Evolutionary conservation across 1,140 invertebrate species (phyloP).

Genomic region (Lerema accius): DNA sequence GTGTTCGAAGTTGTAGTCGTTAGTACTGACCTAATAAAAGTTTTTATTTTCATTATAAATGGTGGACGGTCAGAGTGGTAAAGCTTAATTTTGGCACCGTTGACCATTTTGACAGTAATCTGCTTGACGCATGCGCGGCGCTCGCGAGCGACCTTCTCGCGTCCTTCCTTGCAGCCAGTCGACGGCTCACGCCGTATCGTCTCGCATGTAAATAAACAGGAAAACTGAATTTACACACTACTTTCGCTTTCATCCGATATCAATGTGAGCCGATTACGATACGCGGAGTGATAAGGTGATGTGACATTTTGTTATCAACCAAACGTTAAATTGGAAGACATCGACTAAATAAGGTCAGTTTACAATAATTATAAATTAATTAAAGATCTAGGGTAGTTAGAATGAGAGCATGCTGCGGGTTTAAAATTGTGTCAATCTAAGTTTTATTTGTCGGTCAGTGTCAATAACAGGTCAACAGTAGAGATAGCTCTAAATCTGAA

Average conservation of each 20-base stretch:
- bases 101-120: conserved; percentile 30
- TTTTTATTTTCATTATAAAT: too few relatives aligned
- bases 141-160: conserved; percentile 67
- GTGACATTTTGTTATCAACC: conserved; percentile 10
- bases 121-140: conserved; percentile 62
- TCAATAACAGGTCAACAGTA: too few relatives aligned
- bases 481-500: too few relatives aligned
- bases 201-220: conserved; percentile 57
- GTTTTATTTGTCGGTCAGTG: too few relatives aligned
- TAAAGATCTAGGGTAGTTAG: too few relatives aligned
- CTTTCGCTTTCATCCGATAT: conserved; percentile 57
- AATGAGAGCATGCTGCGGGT: too few relatives aligned
- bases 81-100: conserved; percentile 34
- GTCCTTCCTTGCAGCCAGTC: conserved; percentile 77
- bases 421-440: too few relatives aligned
- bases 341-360: conserved; percentile 24
- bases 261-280: conserved; percentile 30
- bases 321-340: conserved; percentile 9
- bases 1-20: too few relatives aligned
- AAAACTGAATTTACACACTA: conserved; percentile 43
- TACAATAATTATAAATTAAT: conserved; percentile 6
- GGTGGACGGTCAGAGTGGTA: background rate
- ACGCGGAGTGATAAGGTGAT: conserved; percentile 28
- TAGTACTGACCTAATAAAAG: too few relatives aligned
- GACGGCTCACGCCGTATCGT: conserved; percentile 55